phyloP scores from a whole-genome alignment of 2,888 invertebrate genomes.

The Eurytoma adleriae region DNA sequence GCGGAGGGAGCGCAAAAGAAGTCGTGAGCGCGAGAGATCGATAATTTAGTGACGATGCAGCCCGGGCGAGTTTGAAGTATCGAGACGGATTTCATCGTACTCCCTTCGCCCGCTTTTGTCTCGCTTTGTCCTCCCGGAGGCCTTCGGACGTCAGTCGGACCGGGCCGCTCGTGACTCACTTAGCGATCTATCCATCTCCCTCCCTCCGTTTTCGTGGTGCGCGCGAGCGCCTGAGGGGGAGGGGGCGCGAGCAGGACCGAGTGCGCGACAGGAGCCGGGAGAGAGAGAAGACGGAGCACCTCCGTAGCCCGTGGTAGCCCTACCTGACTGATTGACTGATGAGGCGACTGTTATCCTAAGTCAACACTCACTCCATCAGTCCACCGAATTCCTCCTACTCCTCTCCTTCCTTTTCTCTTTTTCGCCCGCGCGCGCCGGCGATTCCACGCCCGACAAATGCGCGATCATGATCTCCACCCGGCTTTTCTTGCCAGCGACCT shows the following conservation, averaged over 20 bases:
- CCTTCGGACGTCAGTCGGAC: conserved; percentile 61
- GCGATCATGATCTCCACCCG: conserved; percentile 8
- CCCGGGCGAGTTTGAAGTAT: conserved; percentile 49
- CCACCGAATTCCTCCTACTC: conserved; percentile 65
- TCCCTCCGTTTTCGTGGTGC: conserved; percentile 16
- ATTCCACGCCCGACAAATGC: conserved; percentile 26
- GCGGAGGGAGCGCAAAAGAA: conserved; percentile 14
- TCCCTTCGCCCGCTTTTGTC: conserved; percentile 42
- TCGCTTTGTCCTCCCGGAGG: conserved; percentile 48
- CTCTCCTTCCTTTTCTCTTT: conserved; percentile 22
- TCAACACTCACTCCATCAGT: conserved; percentile 75
- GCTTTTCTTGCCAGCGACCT: conserved; percentile 21
- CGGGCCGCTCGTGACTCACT: conserved; percentile 68
- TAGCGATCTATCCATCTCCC: conserved; percentile 63
- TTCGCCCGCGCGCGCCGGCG: conserved; percentile 12
- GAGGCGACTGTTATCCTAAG: conserved; percentile 75
- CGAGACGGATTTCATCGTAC: conserved; percentile 53
- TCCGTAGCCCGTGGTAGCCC: conserved; percentile 31
- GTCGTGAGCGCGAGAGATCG: conserved; percentile 41
- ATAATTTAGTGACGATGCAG: conserved; percentile 52
- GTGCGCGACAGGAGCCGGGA: conserved; percentile 61
- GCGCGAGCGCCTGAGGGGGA: neutral
- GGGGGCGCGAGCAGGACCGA: conserved; percentile 58
- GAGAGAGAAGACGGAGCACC: conserved; percentile 70
- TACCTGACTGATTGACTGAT: conserved; percentile 76